These are phyloP conservation scores for Stenodema calcarata DNA, from an alignment of 2,888 invertebrate genomes.

Conservation along the genomic window DNA sequence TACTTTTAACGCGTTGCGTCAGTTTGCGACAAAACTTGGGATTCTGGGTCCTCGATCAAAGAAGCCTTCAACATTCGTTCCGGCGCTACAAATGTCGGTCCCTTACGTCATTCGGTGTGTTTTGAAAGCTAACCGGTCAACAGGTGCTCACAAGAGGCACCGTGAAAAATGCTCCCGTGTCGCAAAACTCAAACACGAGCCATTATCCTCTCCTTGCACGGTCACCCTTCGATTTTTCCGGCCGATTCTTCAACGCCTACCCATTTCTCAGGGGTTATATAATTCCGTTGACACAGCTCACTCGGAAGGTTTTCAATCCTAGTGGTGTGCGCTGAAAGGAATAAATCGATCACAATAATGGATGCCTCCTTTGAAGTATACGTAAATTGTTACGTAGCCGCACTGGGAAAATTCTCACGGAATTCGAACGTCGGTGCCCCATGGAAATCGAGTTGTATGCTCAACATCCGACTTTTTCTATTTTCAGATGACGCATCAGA, in stretches of 20 bases:
- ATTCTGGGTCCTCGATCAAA: neutral
- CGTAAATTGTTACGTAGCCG: no score
- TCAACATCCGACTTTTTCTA: no score
- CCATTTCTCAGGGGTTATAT: neutral
- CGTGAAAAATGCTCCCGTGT: neutral
- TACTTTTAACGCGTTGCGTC: neutral
- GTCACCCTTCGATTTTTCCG: neutral
- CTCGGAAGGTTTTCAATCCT: neutral
- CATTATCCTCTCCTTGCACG: neutral
- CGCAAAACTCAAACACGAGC: neutral
- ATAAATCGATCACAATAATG: no score
- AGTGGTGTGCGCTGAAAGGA: no score
- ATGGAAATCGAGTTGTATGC: no score
- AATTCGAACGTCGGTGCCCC: no score
- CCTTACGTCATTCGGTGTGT: neutral
- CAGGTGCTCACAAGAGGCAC: neutral
- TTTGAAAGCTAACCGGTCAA: neutral
- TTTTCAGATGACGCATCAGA: no score
- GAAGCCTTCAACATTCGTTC: neutral
- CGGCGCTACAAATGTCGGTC: neutral
- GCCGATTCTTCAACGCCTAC: neutral
- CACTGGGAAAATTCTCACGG: no score
- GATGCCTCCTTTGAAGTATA: no score
- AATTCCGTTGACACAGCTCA: neutral
- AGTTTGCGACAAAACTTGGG: neutral